Evolutionary conservation across 1,140 invertebrate genomes (phyloP).

Genomic region (Ooceraea biroi): DNA sequence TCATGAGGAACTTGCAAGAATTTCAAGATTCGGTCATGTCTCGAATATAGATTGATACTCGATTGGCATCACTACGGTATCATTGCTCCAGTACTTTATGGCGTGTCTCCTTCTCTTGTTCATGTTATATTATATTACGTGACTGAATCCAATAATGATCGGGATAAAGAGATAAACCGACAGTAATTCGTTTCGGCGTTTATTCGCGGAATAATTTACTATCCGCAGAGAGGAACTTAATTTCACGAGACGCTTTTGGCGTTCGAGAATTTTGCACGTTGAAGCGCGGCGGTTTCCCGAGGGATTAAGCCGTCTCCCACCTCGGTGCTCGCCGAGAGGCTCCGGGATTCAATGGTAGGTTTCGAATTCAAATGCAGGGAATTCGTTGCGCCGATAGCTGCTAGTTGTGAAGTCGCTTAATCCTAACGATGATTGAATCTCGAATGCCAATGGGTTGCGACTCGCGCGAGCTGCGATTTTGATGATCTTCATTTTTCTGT

Average conservation of each 20-base stretch:
- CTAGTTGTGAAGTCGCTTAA: background rate
- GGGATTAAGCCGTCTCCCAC: background rate
- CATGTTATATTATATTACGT: background rate
- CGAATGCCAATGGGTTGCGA: too few relatives aligned
- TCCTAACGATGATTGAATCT: too few relatives aligned
- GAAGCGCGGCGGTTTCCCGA: conserved; percentile 1
- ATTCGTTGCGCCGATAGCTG: background rate
- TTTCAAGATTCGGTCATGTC: too few relatives aligned
- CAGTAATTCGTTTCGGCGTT: background rate
- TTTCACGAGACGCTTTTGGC: conserved; percentile 10
- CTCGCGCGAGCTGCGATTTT: background rate
- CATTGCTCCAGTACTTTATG: background rate
- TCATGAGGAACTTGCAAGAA: too few relatives aligned
- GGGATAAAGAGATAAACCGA: background rate
- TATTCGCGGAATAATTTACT: conserved; percentile 22
- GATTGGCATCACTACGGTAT: background rate
- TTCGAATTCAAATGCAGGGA: background rate
- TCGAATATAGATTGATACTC: too few relatives aligned
- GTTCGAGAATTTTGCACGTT: conserved; percentile 6
- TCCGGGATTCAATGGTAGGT: background rate
- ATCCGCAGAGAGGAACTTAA: background rate
- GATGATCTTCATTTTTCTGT: background rate
- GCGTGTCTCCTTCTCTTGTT: background rate
- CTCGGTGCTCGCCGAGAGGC: background rate
- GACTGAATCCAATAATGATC: background rate